Evolutionary conservation across 64 coral and sea anemone genomes (phyloP).

Genomic region (Acropora tenuis): DNA sequence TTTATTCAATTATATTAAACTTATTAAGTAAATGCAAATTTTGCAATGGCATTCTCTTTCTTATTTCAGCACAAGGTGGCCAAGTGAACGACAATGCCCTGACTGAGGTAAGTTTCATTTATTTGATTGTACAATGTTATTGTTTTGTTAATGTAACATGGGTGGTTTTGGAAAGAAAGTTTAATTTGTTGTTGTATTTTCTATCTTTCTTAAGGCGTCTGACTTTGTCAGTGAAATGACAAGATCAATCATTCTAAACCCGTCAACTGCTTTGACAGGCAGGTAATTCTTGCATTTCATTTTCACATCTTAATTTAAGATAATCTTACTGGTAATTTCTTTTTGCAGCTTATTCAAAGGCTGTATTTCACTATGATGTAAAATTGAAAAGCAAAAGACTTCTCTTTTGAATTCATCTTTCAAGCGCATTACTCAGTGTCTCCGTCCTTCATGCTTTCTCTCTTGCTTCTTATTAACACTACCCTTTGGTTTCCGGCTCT

Average conservation of each 20-base stretch:
- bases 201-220: slow-evolving; percentile 26
- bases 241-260: slow-evolving; percentile 19
- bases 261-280: not conserved
- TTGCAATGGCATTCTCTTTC: not conserved
- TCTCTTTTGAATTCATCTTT: too few species aligned
- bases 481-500: too few species aligned
- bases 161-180: too few species aligned
- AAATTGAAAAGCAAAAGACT: too few species aligned
- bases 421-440: too few species aligned
- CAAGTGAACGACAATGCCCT: slow-evolving; percentile 51
- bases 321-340: not conserved
- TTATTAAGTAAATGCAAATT: too few species aligned
- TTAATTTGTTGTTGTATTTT: not conserved
- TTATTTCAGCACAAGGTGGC: slow-evolving; percentile 49
- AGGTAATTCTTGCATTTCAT: not conserved
- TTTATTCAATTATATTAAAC: too few species aligned
- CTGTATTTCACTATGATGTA: too few species aligned
- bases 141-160: too few species aligned
- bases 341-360: not conserved
- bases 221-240: slow-evolving; percentile 58
- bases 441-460: too few species aligned
- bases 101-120: slow-evolving; percentile 30
- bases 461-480: too few species aligned
- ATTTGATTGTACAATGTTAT: not conserved
- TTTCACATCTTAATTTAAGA: not conserved